Conservation (phyloP, 2,888 invertebrate species). For the Hemicrepidius hirtus region DNA sequence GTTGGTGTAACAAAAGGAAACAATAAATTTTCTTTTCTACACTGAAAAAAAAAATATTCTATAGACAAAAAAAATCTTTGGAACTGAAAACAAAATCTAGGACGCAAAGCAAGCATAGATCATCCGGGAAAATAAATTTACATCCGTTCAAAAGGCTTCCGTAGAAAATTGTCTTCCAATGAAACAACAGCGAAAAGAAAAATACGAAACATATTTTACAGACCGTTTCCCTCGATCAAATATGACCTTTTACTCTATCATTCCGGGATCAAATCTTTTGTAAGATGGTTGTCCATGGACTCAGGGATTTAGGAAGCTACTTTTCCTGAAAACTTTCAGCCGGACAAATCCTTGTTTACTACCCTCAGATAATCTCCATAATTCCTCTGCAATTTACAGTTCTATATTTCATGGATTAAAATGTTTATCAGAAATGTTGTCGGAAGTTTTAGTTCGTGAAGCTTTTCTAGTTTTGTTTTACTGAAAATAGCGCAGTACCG, state of each 20-base stretch:
- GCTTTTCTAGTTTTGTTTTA: background rate
- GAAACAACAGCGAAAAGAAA: conserved; percentile 23
- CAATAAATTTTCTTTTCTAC: background rate
- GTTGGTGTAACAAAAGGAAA: background rate
- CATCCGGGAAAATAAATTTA: conserved; percentile 25
- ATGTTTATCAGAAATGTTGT: background rate
- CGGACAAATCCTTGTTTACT: conserved; percentile 13
- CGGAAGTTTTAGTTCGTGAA: background rate
- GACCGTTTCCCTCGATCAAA: conserved; percentile 18
- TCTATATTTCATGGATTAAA: conserved; percentile 14
- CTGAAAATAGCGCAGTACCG: too few species aligned
- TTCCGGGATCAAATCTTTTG: conserved; percentile 15
- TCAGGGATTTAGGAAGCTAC: conserved; percentile 2
- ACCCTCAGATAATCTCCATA: conserved; percentile 5
- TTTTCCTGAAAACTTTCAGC: conserved; percentile 5
- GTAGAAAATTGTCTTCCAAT: conserved; percentile 18
- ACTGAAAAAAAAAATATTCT: too few species aligned
- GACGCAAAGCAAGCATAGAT: conserved; percentile 9
- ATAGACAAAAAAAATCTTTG: background rate
- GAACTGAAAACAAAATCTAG: conserved; percentile 13
- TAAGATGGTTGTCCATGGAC: background rate
- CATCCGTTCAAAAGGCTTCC: conserved; percentile 25
- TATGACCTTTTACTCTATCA: conserved; percentile 22
- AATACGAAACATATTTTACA: conserved; percentile 30
- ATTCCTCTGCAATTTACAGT: conserved; percentile 5